Base-by-base conservation (phyloP, 2,888 invertebrate species). In the Drosophila anceps region DNA sequence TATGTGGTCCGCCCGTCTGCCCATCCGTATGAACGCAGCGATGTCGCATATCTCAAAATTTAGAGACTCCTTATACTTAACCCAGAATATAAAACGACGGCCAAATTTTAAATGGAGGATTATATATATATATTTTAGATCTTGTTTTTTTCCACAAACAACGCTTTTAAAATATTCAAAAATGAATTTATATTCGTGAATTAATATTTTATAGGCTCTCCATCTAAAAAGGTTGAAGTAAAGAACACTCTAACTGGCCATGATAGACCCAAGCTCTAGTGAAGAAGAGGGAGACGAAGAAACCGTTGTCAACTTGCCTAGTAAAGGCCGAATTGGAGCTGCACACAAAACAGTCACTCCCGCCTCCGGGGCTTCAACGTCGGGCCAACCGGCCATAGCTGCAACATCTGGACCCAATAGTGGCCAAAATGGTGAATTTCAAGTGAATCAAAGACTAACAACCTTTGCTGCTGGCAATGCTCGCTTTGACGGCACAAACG, bases 231-330 rank as follows among this genome's bases (percentile, higher is more conserved):
- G 0, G 5, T 24, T 39, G 31, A 55, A 60, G 31, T 60, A 2
- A 41, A 15, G 20, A 63, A 29, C 18, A 27, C 12, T 39, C n/a
- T 44, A 27, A n/a, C 15, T 39, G 39, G 64, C 12, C 18, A 98
- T 98, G 98, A 98, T 98, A 93, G 98, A 98, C 93, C 98, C 98
- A 81, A 98, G 98, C 93, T 98, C 98, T 84, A 98, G 98, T 76
- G 98, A 98, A 93, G 98, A 98, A 93, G 98, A 98, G 92, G 97
- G 96, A 86, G 98, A 98, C 85, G 98, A 98, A 93, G 98, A 98
- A 93, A 96, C 96, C 94, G 94, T 94, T 93, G 90, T 94, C 83
- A 88, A 92, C 83, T 90, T 92, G 71, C 80, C 91, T 77, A 85
- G 91, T 82, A 84, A 91, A 87, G 87, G 90, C 91, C 87, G 91